phyloP scores from a whole-genome alignment of 2,797 vertebrate species.

The Mastacembelus armatus region DNA sequence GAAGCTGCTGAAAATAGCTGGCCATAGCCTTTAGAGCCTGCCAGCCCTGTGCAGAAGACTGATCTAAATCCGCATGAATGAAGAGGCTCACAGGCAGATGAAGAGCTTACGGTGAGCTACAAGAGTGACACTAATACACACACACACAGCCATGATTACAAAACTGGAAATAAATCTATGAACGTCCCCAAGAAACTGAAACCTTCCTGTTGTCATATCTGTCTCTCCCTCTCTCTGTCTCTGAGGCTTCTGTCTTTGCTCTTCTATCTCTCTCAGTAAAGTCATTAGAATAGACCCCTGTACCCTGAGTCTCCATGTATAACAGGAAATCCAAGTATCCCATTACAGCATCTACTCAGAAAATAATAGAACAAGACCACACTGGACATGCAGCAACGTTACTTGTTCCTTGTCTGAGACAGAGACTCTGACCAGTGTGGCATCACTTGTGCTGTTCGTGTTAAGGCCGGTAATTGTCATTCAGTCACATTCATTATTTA shows the following conservation, averaged over 20 bases:
- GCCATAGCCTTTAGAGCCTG: too few species aligned
- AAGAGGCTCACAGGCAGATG: not conserved
- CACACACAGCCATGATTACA: constrained; percentile 7
- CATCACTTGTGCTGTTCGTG: not conserved
- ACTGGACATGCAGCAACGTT: constrained; percentile 3
- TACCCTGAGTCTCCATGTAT: constrained; percentile 28
- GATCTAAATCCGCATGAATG: constrained; percentile 16
- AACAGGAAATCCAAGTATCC: constrained; percentile 54
- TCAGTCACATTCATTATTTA: constrained; percentile 12
- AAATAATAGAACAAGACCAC: constrained; percentile 12
- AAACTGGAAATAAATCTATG: constrained; percentile 35
- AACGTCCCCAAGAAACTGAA: constrained; percentile 37
- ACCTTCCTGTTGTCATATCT: too few species aligned
- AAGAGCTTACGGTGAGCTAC: not conserved
- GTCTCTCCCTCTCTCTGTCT: constrained; percentile 2
- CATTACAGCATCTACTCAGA: constrained; percentile 43
- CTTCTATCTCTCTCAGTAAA: constrained; percentile 34
- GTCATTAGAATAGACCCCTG: constrained; percentile 56
- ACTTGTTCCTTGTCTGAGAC: constrained; percentile 23
- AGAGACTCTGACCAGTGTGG: not conserved
- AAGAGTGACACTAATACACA: not conserved
- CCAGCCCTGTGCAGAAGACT: constrained; percentile 8
- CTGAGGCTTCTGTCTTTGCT: not conserved
- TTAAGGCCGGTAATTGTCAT: too few species aligned
- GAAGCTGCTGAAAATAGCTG: not conserved